These are phyloP conservation scores for Crambe crambe DNA, from an alignment of 37 sponge, comb jelly and placozoan genomes.

Conservation along the genomic window DNA sequence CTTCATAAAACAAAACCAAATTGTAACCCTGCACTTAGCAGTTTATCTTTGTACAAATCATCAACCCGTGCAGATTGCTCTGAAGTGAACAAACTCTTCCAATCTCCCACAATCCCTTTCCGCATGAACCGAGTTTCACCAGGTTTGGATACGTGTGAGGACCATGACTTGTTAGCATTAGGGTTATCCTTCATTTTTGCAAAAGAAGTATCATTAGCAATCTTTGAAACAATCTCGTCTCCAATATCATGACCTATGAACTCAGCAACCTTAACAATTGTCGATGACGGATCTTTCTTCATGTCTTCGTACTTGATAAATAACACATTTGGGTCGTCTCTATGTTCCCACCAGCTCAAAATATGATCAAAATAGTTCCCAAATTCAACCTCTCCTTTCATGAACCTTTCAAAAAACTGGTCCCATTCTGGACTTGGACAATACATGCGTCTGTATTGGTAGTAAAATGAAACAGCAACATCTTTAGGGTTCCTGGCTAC, in stretches of 20 bases:
- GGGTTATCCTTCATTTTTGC: conserved; percentile 46
- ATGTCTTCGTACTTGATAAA: conserved; percentile 71
- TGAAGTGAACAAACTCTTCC: conserved; percentile 48
- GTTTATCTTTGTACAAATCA: conserved; percentile 24
- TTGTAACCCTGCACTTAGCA: conserved; percentile 19
- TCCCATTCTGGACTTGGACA: background rate
- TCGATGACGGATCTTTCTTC: conserved; percentile 34
- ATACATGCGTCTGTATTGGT: background rate
- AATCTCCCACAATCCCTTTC: conserved; percentile 64
- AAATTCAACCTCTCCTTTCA: conserved; percentile 33
- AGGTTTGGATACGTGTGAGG: background rate
- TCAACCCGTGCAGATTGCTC: conserved; percentile 42
- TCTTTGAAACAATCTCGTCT: conserved; percentile 12
- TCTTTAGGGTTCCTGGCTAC: conserved; percentile 74
- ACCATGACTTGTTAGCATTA: conserved; percentile 31
- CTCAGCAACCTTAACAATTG: conserved; percentile 12
- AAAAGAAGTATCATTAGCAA: conserved; percentile 32
- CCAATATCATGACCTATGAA: conserved; percentile 39
- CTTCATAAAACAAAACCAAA: conserved; percentile 4
- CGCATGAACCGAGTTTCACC: conserved; percentile 19
- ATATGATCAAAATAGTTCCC: conserved; percentile 63
- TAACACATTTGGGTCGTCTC: conserved; percentile 42
- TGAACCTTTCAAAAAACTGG: background rate
- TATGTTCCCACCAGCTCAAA: conserved; percentile 54
- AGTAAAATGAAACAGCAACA: conserved; percentile 55